Base-by-base conservation (phyloP, 2,888 invertebrate genomes). In the Drosophila limbata region DNA sequence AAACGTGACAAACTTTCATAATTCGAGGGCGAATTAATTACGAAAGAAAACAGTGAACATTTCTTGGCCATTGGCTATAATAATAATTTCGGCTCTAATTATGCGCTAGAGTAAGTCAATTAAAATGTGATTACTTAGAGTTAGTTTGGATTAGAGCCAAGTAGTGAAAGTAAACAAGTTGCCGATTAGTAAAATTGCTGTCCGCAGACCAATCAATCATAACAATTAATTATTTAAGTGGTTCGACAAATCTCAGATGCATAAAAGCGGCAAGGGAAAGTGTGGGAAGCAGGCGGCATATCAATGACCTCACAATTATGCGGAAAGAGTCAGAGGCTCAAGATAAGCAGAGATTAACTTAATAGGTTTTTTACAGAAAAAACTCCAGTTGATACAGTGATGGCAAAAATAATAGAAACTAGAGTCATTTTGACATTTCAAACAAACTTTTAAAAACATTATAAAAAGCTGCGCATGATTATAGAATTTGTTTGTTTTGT, bases 1-100 rank as follows among this genome's bases (percentile, higher is more conserved):
- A 77, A 79, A 81, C 86, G 84, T 84, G 84, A 77, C 81, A 77
- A 79, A 85, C 81, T 76, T 83, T 78, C 83, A 83, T 83, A 83
- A 85, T 78, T 72, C 57, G 31, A 28, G n/a, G 25, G 42, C n/a
- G 21, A 47, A 62, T 55, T 21, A 60, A 53, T 35, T 40, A 37
- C 47, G 25, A 53, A 60, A 57, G 40, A 44, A 40, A 51, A 28
- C 21, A 10, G 31, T 9, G 19, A 17, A 11, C 15, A 39, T 19
- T 39, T 31, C 42, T 56, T 56, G 47, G 61, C 39, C 51, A 35
- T 57, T 66, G 69, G 71, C 74, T 64, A 69, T 67, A 57, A 68
- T 67, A 53, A 68, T 69, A 73, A 70, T 62, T 64, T 63, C 15
- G 68, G 25, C 48, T 52, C 69, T 77, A 74, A 84, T 81, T 82